Evolutionary conservation across 2,113 vertebrate species (phyloP).

Genomic region (Actenoides lindsayi): DNA sequence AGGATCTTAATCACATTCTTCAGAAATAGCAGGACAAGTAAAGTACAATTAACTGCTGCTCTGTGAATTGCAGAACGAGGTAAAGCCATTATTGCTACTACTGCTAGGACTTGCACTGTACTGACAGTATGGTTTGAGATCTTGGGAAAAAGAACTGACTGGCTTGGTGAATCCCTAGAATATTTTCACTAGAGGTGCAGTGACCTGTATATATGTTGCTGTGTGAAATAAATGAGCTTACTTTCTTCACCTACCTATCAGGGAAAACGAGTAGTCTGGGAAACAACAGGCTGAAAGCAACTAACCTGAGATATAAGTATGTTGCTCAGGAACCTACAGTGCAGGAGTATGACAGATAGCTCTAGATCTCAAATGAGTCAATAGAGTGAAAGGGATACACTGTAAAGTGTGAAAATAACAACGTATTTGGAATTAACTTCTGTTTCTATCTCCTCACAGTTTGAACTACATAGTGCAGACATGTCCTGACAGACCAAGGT

Average conservation of each 20-base stretch:
- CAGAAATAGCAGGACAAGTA: background rate
- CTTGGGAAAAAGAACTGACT: background rate
- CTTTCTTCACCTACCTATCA: background rate
- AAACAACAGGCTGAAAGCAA: background rate
- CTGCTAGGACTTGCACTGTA: background rate
- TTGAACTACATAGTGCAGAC: background rate
- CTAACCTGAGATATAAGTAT: accelerated
- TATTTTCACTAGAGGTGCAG: background rate
- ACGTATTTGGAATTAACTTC: background rate
- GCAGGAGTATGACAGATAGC: background rate
- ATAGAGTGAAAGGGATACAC: background rate
- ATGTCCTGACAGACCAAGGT: background rate
- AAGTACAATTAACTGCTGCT: background rate
- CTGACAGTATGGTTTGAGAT: background rate
- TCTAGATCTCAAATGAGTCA: background rate
- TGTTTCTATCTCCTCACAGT: background rate
- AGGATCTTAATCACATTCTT: background rate
- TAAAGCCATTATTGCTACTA: background rate
- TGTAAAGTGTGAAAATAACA: background rate
- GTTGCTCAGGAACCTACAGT: background rate
- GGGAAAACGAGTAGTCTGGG: background rate
- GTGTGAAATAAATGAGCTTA: background rate
- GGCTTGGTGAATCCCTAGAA: background rate
- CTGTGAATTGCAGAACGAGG: background rate
- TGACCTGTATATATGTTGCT: background rate